These are phyloP conservation scores for Crocuta crocuta DNA, from an alignment of 2,113 vertebrate genomes.

Conservation along the genomic window DNA sequence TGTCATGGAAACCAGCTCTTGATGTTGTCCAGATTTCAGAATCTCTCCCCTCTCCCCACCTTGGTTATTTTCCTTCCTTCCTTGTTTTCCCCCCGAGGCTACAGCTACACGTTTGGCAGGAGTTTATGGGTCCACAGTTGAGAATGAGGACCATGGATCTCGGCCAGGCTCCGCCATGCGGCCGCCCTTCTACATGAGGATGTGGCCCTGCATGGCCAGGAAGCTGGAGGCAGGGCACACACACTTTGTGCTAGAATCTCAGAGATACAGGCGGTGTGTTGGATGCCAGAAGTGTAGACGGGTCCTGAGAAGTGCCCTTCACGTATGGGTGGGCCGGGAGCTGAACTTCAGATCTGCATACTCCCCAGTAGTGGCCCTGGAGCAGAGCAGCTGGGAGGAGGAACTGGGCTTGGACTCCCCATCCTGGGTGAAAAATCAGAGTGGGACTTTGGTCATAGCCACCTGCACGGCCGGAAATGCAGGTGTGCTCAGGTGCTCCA, in stretches of 20 bases:
- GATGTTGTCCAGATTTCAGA: constrained; percentile 88
- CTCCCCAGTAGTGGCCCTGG: background rate
- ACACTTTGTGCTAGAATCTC: background rate
- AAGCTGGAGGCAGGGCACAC: background rate
- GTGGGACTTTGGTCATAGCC: background rate
- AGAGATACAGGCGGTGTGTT: background rate
- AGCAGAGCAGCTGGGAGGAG: background rate
- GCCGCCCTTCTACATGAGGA: background rate
- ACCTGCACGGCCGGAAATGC: background rate
- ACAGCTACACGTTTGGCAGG: constrained; percentile 52
- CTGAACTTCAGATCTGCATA: background rate
- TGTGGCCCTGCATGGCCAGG: background rate
- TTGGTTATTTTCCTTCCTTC: constrained; percentile 68
- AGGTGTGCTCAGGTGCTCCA: background rate
- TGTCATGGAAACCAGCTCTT: constrained; percentile 88
- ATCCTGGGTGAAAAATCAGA: background rate
- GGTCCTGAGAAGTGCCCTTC: background rate
- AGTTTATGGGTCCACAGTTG: background rate
- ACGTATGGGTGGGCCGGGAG: background rate
- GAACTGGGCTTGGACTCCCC: background rate
- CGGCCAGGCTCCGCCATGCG: rapidly evolving
- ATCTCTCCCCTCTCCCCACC: constrained; percentile 52
- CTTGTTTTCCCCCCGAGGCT: constrained; percentile 55
- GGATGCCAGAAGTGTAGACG: background rate
- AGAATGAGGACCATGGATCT: background rate